Evolutionary conservation across 2,797 vertebrate genomes (phyloP).

Genomic region (Channallabes apus): DNA sequence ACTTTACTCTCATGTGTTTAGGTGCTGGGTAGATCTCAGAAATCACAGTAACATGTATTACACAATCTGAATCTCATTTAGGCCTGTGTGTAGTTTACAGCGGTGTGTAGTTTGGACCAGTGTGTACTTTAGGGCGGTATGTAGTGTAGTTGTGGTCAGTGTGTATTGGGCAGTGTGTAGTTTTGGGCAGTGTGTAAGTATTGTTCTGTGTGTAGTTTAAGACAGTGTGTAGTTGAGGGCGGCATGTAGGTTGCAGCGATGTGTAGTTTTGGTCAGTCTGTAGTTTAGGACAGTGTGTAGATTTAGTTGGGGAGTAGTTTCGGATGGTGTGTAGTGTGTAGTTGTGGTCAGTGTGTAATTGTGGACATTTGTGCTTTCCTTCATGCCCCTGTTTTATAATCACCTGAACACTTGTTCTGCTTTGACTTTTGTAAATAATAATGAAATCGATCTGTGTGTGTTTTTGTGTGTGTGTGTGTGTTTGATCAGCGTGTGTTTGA

Average conservation of each 20-base stretch:
- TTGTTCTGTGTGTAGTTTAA: background rate
- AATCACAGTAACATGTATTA: background rate
- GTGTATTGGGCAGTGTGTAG: background rate
- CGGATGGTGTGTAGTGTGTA: background rate
- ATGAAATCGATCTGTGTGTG: constrained; percentile 55
- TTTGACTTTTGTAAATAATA: constrained; percentile 55
- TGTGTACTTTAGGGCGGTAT: background rate
- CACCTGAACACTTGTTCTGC: constrained; percentile 14
- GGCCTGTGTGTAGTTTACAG: background rate
- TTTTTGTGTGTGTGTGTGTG: constrained; percentile 46
- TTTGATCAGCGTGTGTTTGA: constrained; percentile 51
- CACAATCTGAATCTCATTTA: background rate
- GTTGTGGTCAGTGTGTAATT: background rate
- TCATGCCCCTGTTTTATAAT: constrained; percentile 52
- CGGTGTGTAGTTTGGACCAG: background rate
- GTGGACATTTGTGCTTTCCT: background rate
- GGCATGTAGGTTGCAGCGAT: background rate
- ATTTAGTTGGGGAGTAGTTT: background rate
- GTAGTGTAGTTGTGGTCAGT: background rate
- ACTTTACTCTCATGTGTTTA: background rate
- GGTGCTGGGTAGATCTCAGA: background rate
- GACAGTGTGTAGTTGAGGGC: background rate
- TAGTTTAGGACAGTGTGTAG: background rate
- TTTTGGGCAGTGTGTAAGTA: background rate
- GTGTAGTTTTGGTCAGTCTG: background rate